Percentiles rank a stretch among this genome's conserved stretches.
These are phyloP conservation scores for Haliclystus octoradiatus DNA, from an alignment of 30 jellyfish, hydroid and myxozoan genomes.

Conservation along the genomic window DNA sequence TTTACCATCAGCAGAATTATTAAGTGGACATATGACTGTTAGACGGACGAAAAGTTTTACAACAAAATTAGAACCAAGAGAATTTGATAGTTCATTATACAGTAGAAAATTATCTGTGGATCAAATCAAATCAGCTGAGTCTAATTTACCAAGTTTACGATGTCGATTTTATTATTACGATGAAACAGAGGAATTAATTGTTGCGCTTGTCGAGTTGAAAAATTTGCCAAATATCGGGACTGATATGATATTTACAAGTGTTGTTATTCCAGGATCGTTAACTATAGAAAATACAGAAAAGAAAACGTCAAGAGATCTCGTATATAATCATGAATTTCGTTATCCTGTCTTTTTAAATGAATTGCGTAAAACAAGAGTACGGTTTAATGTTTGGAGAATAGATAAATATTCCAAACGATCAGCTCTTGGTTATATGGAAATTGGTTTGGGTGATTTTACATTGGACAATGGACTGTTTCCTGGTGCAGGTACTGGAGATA, in stretches of 20 bases:
- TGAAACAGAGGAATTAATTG: neutral
- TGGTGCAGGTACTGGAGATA: constrained; percentile 10
- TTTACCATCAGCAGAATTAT: neutral
- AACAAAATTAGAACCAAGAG: neutral
- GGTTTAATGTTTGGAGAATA: constrained; percentile 73
- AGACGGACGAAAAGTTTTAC: neutral
- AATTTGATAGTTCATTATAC: neutral
- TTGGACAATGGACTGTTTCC: constrained; percentile 16
- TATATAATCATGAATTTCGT: constrained; percentile 42
- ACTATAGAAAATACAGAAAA: neutral
- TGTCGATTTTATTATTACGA: neutral
- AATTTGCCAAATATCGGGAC: neutral
- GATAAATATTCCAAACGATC: constrained; percentile 51
- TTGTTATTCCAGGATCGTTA: neutral
- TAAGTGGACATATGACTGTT: neutral
- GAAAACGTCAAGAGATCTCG: constrained; percentile 21
- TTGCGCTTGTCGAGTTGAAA: neutral
- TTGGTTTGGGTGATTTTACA: constrained; percentile 31
- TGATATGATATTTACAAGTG: neutral
- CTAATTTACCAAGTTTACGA: neutral
- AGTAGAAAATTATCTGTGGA: neutral
- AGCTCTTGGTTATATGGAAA: constrained; percentile 62
- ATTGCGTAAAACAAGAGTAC: constrained; percentile 11
- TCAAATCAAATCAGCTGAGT: neutral
- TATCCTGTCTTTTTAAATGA: constrained; percentile 21